Conservation (phyloP, 2,113 vertebrate genomes). For the Nesoenas mayeri region DNA sequence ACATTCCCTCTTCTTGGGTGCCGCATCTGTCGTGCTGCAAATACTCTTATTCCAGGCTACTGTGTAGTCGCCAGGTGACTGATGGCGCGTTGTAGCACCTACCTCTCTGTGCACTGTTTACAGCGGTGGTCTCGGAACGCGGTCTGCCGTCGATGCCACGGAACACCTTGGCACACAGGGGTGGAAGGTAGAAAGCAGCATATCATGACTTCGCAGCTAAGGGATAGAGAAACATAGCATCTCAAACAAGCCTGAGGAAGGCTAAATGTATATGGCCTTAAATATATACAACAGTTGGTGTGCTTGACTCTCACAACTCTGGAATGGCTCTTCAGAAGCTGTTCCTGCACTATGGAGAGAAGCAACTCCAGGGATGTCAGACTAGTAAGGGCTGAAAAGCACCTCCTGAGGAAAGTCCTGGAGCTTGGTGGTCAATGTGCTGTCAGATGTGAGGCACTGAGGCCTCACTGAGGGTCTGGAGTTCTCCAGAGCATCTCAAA, state of each 20-base stretch:
- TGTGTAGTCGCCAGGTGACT: background rate
- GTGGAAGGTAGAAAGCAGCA: background rate
- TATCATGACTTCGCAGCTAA: background rate
- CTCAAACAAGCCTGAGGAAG: background rate
- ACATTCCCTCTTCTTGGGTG: background rate
- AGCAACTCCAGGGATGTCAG: constrained; percentile 8
- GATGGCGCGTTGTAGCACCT: background rate
- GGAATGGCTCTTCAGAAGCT: background rate
- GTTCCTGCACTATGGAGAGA: constrained; percentile 46
- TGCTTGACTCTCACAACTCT: background rate
- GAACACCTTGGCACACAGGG: background rate
- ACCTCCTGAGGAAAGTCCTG: background rate
- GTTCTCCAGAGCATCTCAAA: background rate
- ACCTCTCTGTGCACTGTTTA: background rate
- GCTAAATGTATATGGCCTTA: background rate
- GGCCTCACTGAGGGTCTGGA: background rate
- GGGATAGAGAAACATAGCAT: background rate
- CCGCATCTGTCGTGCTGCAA: background rate
- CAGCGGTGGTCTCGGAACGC: fast-evolving
- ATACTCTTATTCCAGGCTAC: fast-evolving
- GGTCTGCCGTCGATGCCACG: background rate
- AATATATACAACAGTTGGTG: background rate
- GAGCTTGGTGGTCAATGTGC: background rate
- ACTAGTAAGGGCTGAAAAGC: background rate
- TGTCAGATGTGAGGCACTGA: background rate